Evolutionary conservation across 1,140 invertebrate species (phyloP), one percentile per base, ranked within the genome.

Genomic region (Drosophila auraria): DNA sequence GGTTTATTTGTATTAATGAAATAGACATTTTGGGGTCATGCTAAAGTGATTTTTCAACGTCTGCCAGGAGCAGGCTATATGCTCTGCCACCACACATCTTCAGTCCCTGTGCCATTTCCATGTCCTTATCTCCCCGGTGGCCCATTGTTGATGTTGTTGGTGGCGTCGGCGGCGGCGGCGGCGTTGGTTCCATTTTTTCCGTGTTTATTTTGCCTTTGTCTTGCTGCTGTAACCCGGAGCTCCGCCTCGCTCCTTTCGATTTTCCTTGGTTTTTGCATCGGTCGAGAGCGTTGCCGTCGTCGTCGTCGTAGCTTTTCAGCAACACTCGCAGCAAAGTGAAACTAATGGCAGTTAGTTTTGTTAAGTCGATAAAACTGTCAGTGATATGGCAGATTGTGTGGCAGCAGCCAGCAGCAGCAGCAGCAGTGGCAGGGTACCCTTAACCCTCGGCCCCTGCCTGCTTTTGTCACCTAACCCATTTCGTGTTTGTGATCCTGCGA

Each of bases 301-400:
- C 30, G 53, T 40, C 20, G 54, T 40, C 72, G 81, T 81, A 68
- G 81, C 86, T 83, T 89, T 90, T 89, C 86, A 89, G 84, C 78
- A 72, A 73, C 84, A 90, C 78, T 89, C 78, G 75, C 82, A 90
- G 82, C 86, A 90, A 90, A 89, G 83, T 91, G 89, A 89, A 91
- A 91, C 89, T 91, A 91, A 91, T 91, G 89, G 84, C 89, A 91
- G 89, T 91, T 91, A 89, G 89, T 91, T 91, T 91, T 91, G 89
- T 91, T 91, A 91, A 91, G 89, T 91, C 89, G 89, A 91, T 91
- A 91, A 91, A 91, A 91, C 89, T 91, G 89, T 91, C 89, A 91
- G 89, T 91, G 89, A 91, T 91, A 91, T 91, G 82, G 82, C 87
- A 91, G 80, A 91, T 91, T 91, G 87, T 91, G 82, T 73, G 80